These are phyloP conservation scores for Oceanites oceanicus DNA, from an alignment of 2,113 vertebrate genomes.

Conservation along the genomic window DNA sequence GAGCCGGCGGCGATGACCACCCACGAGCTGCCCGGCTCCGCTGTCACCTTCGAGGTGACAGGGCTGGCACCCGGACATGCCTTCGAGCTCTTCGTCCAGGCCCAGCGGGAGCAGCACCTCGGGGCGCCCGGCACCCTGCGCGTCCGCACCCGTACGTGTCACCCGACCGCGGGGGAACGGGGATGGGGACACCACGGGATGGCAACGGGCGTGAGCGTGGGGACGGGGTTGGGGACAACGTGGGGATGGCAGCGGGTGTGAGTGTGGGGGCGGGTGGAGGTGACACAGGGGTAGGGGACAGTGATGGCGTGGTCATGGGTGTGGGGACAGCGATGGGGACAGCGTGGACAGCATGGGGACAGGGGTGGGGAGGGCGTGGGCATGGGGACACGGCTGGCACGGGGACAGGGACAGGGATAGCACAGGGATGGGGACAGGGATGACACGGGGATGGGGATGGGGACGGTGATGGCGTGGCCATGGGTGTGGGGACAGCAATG, in stretches of 20 bases:
- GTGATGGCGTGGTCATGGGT: not conserved
- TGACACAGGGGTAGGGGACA: not conserved
- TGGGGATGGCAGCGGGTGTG: accelerated
- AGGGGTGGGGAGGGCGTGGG: too few species aligned
- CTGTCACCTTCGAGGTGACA: slow-evolving; percentile 15
- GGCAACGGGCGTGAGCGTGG: accelerated
- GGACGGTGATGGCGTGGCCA: too few species aligned
- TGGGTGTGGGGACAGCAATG: too few species aligned
- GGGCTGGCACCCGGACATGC: not conserved
- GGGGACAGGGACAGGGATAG: too few species aligned
- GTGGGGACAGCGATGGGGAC: not conserved
- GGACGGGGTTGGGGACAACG: not conserved
- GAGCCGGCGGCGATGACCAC: not conserved
- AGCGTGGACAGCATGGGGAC: too few species aligned
- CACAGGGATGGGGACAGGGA: too few species aligned
- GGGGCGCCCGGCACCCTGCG: not conserved
- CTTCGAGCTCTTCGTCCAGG: slow-evolving; percentile 41
- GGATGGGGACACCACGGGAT: too few species aligned
- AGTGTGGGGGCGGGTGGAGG: too few species aligned
- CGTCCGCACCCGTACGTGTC: slow-evolving; percentile 6
- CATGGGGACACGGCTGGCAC: too few species aligned
- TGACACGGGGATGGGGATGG: not conserved
- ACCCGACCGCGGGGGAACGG: accelerated
- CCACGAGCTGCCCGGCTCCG: not conserved
- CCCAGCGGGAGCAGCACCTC: not conserved